Conservation (phyloP, 1,140 invertebrate genomes). For the Aphelenchoides fujianensis region DNA sequence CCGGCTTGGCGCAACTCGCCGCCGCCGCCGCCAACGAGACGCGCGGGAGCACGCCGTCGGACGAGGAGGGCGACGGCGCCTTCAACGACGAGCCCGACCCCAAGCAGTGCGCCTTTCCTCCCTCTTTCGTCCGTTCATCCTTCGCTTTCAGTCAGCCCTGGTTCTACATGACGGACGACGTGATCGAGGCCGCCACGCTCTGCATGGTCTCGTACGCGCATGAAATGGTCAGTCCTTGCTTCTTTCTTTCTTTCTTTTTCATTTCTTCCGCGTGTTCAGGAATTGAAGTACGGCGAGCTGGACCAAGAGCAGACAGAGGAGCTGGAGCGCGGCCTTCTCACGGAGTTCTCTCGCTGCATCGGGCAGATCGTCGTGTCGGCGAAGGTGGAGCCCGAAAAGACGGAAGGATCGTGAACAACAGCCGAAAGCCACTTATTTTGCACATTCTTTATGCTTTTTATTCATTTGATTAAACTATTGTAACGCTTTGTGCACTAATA, state of each 20-base stretch:
- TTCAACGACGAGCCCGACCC: conserved; percentile 41
- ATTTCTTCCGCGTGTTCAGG: no score
- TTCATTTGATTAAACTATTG: no score
- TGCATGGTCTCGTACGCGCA: conserved; percentile 87
- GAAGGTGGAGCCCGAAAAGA: no score
- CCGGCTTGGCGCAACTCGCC: conserved; percentile 55
- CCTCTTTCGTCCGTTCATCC: conserved; percentile 18
- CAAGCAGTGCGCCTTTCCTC: conserved; percentile 38
- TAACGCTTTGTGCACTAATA: no score
- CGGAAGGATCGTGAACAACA: no score
- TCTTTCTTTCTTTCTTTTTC: not conserved
- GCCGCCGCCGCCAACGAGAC: conserved; percentile 46
- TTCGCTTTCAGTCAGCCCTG: conserved; percentile 72
- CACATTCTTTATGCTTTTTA: no score
- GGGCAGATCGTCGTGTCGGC: conserved; percentile 77
- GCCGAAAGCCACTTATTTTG: no score
- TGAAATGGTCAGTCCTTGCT: conserved; percentile 71
- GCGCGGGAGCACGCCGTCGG: conserved; percentile 30
- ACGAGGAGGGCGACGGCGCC: conserved; percentile 47
- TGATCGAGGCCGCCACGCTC: conserved; percentile 89
- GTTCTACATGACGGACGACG: conserved; percentile 76
- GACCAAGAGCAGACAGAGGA: conserved; percentile 68
- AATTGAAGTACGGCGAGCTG: not conserved
- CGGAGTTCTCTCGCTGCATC: conserved; percentile 90
- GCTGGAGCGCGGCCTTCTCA: conserved; percentile 80